These are phyloP conservation scores for Phoxinus dragarum DNA, from an alignment of 2,797 vertebrate genomes.

Conservation along the genomic window DNA sequence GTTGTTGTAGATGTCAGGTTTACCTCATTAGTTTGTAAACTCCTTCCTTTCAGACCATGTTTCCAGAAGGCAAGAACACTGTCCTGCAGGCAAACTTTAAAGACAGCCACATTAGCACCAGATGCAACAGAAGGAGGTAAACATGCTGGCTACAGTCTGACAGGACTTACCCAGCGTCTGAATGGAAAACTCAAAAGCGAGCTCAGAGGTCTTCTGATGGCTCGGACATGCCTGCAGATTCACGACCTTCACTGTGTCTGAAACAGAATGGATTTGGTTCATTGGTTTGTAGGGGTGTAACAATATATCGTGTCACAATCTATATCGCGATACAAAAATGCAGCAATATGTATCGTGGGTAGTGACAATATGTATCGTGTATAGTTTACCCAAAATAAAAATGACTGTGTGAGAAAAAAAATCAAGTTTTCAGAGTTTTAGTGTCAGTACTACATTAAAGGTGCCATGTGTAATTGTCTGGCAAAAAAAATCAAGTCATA, in stretches of 20 bases:
- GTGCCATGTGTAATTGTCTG: no score
- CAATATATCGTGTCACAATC: no score
- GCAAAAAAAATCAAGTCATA: no score
- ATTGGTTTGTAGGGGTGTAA: neutral
- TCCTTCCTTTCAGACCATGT: conserved; percentile 79
- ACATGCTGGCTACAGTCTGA: neutral
- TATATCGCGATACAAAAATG: no score
- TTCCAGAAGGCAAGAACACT: conserved; percentile 82
- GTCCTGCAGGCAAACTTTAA: conserved; percentile 80
- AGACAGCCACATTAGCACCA: neutral
- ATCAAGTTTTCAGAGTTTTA: no score
- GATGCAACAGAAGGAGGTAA: neutral
- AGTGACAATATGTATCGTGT: no score
- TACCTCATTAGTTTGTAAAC: conserved; percentile 78
- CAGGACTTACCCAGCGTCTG: conserved; percentile 77
- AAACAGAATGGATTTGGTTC: neutral
- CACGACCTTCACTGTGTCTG: conserved; percentile 76
- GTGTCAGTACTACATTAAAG: no score
- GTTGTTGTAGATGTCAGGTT: neutral
- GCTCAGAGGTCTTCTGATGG: conserved; percentile 62
- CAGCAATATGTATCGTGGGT: no score
- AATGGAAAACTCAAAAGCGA: conserved; percentile 77
- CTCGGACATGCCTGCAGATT: conserved; percentile 71
- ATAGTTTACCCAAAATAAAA: no score
- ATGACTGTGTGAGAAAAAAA: no score